Conservation (phyloP, 2,888 invertebrate species). For the Lepidocyrtinus sp. region DNA sequence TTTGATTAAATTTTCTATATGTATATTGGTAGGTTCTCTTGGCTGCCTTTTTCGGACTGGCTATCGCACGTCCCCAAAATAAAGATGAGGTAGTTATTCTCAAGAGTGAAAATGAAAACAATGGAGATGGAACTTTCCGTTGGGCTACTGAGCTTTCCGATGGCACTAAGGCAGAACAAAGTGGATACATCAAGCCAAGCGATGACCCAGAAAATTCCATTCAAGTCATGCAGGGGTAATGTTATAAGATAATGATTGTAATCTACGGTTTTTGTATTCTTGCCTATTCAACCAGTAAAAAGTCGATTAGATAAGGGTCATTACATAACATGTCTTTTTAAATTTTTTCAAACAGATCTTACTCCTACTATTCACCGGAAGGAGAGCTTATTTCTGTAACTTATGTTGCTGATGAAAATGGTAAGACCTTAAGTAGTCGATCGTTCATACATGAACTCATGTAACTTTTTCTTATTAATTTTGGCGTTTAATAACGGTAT, state of each 20-base stretch:
- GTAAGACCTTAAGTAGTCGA: no score
- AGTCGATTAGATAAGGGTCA: background rate
- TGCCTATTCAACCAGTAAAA: background rate
- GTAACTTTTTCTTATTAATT: no score
- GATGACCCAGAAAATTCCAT: constrained; percentile 65
- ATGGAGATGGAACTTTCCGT: constrained; percentile 66
- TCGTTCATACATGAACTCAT: no score
- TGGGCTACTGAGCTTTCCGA: constrained; percentile 63
- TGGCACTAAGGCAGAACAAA: constrained; percentile 55
- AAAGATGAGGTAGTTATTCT: constrained; percentile 58
- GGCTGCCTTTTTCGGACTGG: constrained; percentile 60
- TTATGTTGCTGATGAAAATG: constrained; percentile 63
- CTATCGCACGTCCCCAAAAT: constrained; percentile 63
- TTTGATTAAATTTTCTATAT: constrained; percentile 7
- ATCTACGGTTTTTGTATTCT: background rate
- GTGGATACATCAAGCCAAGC: constrained; percentile 65
- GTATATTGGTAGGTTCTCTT: constrained; percentile 56
- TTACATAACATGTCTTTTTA: constrained; percentile 2
- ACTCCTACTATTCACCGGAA: constrained; percentile 65
- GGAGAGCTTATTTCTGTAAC: constrained; percentile 59
- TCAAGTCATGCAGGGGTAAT: constrained; percentile 66
- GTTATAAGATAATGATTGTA: background rate
- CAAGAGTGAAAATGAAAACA: constrained; percentile 65
- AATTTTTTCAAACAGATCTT: constrained; percentile 46
- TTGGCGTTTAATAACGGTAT: no score